Evolutionary conservation across 2,888 invertebrate genomes (phyloP), one percentile per base, ranked within the genome.

Genomic region (Bombylius major): DNA sequence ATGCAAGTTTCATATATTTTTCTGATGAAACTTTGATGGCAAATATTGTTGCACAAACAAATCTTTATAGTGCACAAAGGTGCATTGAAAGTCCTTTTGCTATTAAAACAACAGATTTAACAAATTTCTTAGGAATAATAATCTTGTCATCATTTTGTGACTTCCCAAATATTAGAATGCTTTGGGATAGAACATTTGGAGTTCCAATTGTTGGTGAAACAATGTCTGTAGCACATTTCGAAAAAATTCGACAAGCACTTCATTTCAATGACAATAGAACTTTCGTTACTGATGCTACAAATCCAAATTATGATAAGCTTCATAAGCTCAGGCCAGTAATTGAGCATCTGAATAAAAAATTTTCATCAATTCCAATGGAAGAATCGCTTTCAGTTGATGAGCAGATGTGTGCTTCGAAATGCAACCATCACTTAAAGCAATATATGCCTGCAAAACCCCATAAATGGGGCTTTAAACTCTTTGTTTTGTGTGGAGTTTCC

Each of bases 401-500:
- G 8, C 51, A 51, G 33, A 32, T 51, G 6, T 51, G 45, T 39
- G 34, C 52, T 12, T 46, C 52, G 9, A 52, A 52, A 31, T 14
- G 46, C 7, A 33, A 33, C 6, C 31, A 46, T 14, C 46, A 42
- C 13, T 14, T 52, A 47, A 52, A 52, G 36, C 52, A 52, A 14
- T 52, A 52, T 34, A 31, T 52, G 5, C 47, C 48, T 4, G 13
- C 33, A 12, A 61, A 61, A 50, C 60, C 61, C 1, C 55, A 62
- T 50, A 62, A 62, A 52, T 61, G 58, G 56, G 59, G 60, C 8
- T 62, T 51, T 36, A 62, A 60, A 23, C 14, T 58, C 8, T 61
- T 59, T 53, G 50, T 62, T 4, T 51, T 59, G 11, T 56, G 51
- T 54, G 59, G 55, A 12, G 47, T 47, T 32, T 51, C 36, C 5